Evolutionary conservation across 1,140 invertebrate genomes (phyloP).

Genomic region (Drosophila hydei): DNA sequence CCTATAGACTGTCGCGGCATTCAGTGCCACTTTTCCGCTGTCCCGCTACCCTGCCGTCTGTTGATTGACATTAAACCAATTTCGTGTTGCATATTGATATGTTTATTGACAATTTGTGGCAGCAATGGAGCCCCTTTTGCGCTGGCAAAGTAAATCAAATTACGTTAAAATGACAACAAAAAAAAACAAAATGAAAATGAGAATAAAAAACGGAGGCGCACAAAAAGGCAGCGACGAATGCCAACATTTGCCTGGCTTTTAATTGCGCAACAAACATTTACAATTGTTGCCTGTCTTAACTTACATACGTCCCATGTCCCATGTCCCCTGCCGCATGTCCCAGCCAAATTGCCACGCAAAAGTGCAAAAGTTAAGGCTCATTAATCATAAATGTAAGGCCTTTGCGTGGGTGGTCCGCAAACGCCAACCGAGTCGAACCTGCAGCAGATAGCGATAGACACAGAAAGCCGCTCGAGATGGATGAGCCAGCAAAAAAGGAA

Average conservation of each 20-base stretch:
- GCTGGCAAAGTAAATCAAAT: conserved; percentile 73
- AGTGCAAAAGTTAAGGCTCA: conserved; percentile 81
- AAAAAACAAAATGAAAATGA: conserved; percentile 1
- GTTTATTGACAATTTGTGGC: conserved; percentile 70
- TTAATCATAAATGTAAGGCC: conserved; percentile 77
- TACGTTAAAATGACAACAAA: conserved; percentile 47
- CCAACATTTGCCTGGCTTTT: conserved; percentile 63
- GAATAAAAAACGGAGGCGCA: background rate
- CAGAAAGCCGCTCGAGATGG: conserved; percentile 32
- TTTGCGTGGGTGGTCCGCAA: conserved; percentile 20
- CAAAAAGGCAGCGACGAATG: conserved; percentile 51
- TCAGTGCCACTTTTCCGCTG: background rate
- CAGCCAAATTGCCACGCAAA: conserved; percentile 72
- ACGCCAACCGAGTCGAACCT: background rate
- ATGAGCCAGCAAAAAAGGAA: conserved; percentile 53
- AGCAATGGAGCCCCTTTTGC: conserved; percentile 13
- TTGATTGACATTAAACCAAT: conserved; percentile 75
- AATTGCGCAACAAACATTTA: conserved; percentile 80
- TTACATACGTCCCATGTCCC: conserved; percentile 55
- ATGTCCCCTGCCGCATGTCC: background rate
- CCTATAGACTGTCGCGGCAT: conserved; percentile 3
- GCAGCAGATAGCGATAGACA: conserved; percentile 8
- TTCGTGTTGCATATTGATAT: conserved; percentile 70
- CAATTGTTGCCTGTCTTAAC: conserved; percentile 78
- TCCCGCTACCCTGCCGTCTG: conserved; percentile 17